Conservation (phyloP, 2,797 vertebrate genomes). For the Myotis daubentonii region DNA sequence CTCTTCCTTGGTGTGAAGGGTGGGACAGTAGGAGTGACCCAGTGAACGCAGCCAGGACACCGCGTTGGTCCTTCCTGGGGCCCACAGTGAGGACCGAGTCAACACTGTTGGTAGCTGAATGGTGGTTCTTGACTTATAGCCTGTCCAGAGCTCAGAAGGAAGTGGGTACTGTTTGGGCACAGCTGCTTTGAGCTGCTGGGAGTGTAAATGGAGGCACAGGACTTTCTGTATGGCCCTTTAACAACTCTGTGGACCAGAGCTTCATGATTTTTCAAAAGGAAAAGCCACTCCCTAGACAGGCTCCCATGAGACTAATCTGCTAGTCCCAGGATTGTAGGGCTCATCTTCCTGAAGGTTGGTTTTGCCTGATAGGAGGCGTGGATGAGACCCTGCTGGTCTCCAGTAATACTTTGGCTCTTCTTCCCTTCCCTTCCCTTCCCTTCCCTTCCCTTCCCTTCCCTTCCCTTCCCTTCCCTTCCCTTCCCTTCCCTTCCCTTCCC, state of each 20-base stretch:
- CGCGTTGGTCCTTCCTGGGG: background rate
- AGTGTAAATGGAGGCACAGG: background rate
- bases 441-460: no score
- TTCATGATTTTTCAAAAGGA: background rate
- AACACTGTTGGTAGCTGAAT: background rate
- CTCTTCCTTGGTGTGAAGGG: background rate
- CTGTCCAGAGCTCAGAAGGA: background rate
- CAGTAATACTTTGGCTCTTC: background rate
- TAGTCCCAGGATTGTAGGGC: background rate
- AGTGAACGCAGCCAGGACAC: background rate
- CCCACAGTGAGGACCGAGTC: background rate
- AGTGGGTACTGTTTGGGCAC: background rate
- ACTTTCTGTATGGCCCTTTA: background rate
- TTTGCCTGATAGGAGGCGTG: background rate
- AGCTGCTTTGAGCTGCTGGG: background rate
- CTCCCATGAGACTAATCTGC: background rate
- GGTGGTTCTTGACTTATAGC: background rate
- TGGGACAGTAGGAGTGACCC: background rate
- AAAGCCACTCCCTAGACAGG: background rate
- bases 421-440: no score
- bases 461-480: fast-evolving
- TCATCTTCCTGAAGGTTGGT: background rate
- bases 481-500: no score
- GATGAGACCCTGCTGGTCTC: background rate
- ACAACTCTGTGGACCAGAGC: background rate